Percentiles rank a stretch among this genome's conserved stretches.
Conservation (phyloP, 2,113 vertebrate genomes). For the Tachysurus vachellii region DNA sequence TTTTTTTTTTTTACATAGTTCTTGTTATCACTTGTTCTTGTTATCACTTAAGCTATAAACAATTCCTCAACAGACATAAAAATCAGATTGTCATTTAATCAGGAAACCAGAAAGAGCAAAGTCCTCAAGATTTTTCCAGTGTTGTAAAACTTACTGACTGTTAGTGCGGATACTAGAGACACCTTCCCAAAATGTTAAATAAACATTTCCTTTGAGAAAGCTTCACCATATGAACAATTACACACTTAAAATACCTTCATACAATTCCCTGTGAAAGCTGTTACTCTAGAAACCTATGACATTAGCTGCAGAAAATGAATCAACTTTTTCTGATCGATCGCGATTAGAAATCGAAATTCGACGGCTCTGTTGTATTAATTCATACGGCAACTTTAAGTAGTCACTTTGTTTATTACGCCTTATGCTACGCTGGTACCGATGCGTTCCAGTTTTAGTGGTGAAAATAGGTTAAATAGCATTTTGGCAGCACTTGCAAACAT, state of each 20-base stretch:
- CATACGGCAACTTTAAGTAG: neutral
- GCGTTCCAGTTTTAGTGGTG: neutral
- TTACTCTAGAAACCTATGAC: neutral
- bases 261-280: neutral
- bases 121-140: neutral
- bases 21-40: neutral
- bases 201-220: neutral
- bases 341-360: neutral
- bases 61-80: neutral
- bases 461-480: constrained; percentile 11
- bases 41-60: neutral
- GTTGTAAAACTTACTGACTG: neutral
- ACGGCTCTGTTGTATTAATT: neutral
- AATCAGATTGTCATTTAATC: neutral
- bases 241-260: neutral
- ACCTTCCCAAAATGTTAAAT: neutral
- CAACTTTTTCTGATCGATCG: neutral
- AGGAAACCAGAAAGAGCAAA: neutral
- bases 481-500: neutral
- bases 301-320: neutral
- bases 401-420: neutral
- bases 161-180: neutral
- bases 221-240: neutral
- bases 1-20: neutral
- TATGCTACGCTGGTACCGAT: neutral